Percentiles rank a stretch among this genome's conserved stretches.
Conservation (phyloP, 2,888 invertebrate genomes). For the Trissoscelio sp. region DNA sequence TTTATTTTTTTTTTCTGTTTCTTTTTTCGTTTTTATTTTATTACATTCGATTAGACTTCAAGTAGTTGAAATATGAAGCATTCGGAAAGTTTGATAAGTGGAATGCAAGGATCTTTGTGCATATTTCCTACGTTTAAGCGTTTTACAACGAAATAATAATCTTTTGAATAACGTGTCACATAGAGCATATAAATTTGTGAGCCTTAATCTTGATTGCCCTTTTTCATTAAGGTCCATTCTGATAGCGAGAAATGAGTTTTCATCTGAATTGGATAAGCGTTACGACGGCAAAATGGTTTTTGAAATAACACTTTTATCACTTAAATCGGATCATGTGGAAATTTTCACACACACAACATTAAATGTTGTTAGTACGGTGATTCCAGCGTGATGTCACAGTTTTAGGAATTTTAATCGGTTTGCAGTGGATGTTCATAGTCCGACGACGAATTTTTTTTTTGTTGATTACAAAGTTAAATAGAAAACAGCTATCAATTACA, state of each 20-base stretch:
- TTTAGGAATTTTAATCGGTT: too few relatives aligned
- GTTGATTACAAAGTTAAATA: too few relatives aligned
- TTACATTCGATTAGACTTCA: not conserved
- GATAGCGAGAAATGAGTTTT: conserved; percentile 7
- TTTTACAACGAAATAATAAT: too few relatives aligned
- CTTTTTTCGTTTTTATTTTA: too few relatives aligned
- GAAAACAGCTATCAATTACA: too few relatives aligned
- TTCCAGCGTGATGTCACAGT: too few relatives aligned
- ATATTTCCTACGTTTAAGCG: too few relatives aligned
- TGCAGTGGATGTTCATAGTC: too few relatives aligned
- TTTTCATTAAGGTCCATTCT: not conserved
- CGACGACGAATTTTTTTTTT: too few relatives aligned
- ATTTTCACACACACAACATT: conserved; percentile 2
- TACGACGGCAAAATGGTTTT: conserved; percentile 10
- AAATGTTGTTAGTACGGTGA: too few relatives aligned
- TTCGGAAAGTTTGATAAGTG: not conserved
- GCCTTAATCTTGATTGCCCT: conserved; percentile 2
- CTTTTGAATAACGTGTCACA: not conserved
- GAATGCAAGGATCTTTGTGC: not conserved
- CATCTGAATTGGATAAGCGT: conserved; percentile 2
- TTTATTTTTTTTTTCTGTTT: too few relatives aligned
- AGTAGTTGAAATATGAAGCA: too few relatives aligned
- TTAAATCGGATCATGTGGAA: conserved; percentile 1
- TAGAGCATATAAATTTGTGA: not conserved
- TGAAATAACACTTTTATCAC: conserved; percentile 25